A percentile compares a stretch with the other conserved stretches of the same genome.
Conservation (phyloP, 1,140 invertebrate genomes). For the Drosophila eugracilis region DNA sequence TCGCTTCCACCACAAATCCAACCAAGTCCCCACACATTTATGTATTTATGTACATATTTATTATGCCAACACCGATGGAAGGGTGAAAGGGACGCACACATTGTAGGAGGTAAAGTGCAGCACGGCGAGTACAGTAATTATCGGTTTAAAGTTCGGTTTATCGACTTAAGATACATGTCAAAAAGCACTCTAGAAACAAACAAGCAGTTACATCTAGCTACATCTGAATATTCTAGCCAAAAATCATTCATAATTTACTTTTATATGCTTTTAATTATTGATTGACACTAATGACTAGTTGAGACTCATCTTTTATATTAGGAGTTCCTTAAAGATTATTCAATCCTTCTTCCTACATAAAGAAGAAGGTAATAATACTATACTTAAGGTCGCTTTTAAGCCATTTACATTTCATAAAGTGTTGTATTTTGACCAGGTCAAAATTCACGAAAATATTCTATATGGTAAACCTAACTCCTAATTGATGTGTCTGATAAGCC, state of each 20-base stretch:
- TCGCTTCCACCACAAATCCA: slow-evolving; percentile 14
- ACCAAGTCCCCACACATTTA: slow-evolving; percentile 14
- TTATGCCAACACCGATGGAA: slow-evolving; percentile 42
- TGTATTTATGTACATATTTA: slow-evolving; percentile 18
- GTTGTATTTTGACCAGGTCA: neutral
- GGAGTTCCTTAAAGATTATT: neutral
- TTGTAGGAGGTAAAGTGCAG: slow-evolving; percentile 11
- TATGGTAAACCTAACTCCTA: neutral
- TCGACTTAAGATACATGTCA: no score
- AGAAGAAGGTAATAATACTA: slow-evolving; percentile 1
- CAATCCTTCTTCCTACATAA: neutral
- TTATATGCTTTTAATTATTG: no score
- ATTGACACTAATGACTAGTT: no score
- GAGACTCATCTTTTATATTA: no score
- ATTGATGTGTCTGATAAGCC: neutral
- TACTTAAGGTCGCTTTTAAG: neutral
- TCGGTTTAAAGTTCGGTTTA: neutral
- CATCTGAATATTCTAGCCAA: no score
- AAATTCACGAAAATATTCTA: neutral
- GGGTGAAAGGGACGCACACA: slow-evolving; percentile 27
- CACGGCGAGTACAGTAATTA: slow-evolving; percentile 10
- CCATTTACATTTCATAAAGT: neutral
- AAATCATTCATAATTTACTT: no score
- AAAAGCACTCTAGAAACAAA: neutral
- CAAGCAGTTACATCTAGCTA: no score